Evolutionary conservation across 2,888 invertebrate species (phyloP).

Genomic region (Minunthozetes semirufus): DNA sequence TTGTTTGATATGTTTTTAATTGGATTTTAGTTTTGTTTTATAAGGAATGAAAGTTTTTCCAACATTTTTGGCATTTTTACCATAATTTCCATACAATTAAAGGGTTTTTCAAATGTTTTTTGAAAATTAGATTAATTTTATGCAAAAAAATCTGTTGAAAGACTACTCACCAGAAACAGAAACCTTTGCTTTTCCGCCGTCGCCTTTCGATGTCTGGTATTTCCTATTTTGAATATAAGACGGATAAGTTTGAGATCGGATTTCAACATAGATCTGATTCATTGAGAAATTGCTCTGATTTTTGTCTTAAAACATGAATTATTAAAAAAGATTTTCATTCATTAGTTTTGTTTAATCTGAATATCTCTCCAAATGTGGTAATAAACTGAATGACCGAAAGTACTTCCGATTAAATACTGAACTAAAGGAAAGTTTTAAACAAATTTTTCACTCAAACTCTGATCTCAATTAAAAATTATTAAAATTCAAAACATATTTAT

Average conservation of each 20-base stretch:
- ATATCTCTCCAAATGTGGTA: neutral
- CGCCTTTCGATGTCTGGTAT: constrained; percentile 5
- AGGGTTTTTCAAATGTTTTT: neutral
- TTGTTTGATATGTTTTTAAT: neutral
- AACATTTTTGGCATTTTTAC: neutral
- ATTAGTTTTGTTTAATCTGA: neutral
- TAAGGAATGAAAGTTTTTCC: neutral
- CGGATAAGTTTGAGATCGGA: neutral
- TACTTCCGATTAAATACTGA: neutral
- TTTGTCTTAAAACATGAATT: neutral
- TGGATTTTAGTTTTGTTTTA: neutral
- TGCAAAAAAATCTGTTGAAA: neutral
- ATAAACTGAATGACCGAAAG: neutral
- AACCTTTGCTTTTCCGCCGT: constrained; percentile 28
- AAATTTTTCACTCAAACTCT: neutral
- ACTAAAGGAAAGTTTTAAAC: neutral
- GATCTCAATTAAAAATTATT: neutral
- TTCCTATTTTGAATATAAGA: constrained; percentile 14
- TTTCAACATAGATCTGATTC: neutral
- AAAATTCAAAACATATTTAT: no score
- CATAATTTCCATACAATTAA: neutral
- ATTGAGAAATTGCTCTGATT: neutral
- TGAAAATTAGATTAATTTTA: constrained; percentile 17
- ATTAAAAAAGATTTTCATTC: neutral
- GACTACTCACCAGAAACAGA: constrained; percentile 22